A percentile compares a stretch with the other conserved stretches of the same genome.
Evolutionary conservation across 2,888 invertebrate species (phyloP).

Genomic region (Lymantria dispar): DNA sequence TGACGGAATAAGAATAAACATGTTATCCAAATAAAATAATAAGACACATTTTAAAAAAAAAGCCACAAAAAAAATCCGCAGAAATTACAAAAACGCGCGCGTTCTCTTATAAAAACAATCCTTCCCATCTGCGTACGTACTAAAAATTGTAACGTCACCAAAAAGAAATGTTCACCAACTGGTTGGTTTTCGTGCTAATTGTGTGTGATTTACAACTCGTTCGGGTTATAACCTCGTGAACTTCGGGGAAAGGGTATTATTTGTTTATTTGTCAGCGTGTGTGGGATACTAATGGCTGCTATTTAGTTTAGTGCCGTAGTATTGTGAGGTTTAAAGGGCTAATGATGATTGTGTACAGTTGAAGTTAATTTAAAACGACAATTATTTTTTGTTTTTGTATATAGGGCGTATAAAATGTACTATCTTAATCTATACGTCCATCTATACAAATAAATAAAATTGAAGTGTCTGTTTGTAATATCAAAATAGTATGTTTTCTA

Average conservation of each 20-base stretch:
- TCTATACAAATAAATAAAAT: too few relatives aligned
- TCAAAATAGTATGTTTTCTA: too few relatives aligned
- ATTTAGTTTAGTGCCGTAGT: slow-evolving; percentile 7
- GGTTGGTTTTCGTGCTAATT: slow-evolving; percentile 50
- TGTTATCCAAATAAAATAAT: too few relatives aligned
- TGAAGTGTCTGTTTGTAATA: too few relatives aligned
- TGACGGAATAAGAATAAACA: too few relatives aligned
- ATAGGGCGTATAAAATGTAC: too few relatives aligned
- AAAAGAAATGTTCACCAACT: slow-evolving; percentile 23
- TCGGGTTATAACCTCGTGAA: slow-evolving; percentile 52
- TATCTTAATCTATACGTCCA: too few relatives aligned
- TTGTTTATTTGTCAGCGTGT: slow-evolving; percentile 40
- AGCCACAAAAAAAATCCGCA: neutral
- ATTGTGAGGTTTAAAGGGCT: slow-evolving; percentile 3
- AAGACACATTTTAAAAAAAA: too few relatives aligned
- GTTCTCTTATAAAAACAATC: slow-evolving; percentile 28
- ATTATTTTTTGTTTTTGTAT: too few relatives aligned
- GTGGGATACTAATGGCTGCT: slow-evolving; percentile 33
- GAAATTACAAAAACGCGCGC: slow-evolving; percentile 9
- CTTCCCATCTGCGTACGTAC: slow-evolving; percentile 29
- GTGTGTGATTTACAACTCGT: slow-evolving; percentile 67
- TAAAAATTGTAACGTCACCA: slow-evolving; percentile 29
- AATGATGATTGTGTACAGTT: neutral
- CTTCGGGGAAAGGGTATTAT: slow-evolving; percentile 36
- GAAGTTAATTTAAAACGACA: too few relatives aligned